Evolutionary conservation across 2,888 invertebrate species (phyloP), one percentile per base, ranked within the genome.

Genomic region (Elegia similella): DNA sequence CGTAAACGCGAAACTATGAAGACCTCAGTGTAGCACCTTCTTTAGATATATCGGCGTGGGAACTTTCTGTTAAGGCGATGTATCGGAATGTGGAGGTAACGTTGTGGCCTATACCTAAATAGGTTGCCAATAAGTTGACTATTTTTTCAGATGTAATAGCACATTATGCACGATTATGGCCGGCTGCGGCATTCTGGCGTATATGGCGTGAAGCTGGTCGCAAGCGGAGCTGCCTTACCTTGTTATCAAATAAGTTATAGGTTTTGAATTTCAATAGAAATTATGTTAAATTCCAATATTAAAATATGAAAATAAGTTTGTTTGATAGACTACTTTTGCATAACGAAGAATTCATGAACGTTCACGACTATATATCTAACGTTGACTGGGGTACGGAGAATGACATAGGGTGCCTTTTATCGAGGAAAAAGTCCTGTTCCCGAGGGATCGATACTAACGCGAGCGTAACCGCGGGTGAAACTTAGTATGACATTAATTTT

Each of bases 11-110:
- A 23, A 23, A 23, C 23, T 23, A 23, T 23, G 23, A 23, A 5
- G 2, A 23, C 23, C 23, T 23, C 23, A 42, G 23, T 42, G 52
- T 42, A 53, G 42, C 42, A 47, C n/a, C 5, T 29, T 42, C 34
- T 34, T 34, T 44, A 30, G 15, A 10, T 17, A 12, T 30, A 42
- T 17, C 34, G 23, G 13, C 55, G 55, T 55, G 47, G 38, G 55
- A 55, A 55, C 47, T 42, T 47, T 55, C 38, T 55, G 46, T 10
- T 48, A 32, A 17, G 34, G 34, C 47, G 46, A 23, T 42, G 55
- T 38, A 46, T 55, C 3, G 55, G 55, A 47, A 55, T 55, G 47
- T 55, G 8, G 30, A 55, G 55, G 46, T 47, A 47, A 46, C 34
- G 44, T 47, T 29, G 48, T n/a, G 48, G 15, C 15, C 30, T 55